phyloP scores from a whole-genome alignment of 1,140 invertebrate genomes.

The Neodiprion pinetum region DNA sequence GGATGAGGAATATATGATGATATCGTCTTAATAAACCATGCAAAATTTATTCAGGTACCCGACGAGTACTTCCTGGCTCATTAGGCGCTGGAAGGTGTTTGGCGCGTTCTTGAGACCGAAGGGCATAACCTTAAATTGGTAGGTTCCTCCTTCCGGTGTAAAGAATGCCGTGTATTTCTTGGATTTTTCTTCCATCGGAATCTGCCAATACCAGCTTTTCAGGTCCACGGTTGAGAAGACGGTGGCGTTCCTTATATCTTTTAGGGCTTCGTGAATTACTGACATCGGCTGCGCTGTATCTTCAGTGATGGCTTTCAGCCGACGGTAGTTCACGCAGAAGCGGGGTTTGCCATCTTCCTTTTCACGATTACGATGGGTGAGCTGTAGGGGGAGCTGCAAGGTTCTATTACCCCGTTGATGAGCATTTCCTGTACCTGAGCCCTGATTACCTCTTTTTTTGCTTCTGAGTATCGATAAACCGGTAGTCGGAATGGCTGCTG shows the following conservation, averaged over 20 bases:
- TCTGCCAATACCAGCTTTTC: conserved; percentile 50
- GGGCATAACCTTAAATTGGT: conserved; percentile 37
- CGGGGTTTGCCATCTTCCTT: conserved; percentile 58
- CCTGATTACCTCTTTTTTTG: conserved; percentile 23
- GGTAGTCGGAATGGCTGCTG: conserved; percentile 19
- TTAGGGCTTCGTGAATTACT: conserved; percentile 33
- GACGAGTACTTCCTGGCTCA: conserved; percentile 29
- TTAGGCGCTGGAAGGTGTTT: conserved; percentile 32
- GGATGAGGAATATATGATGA: conserved; percentile 33
- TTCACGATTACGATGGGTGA: conserved; percentile 56
- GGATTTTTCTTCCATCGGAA: conserved; percentile 44
- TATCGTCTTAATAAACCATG: conserved; percentile 45
- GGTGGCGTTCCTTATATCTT: conserved; percentile 26
- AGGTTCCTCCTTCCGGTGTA: conserved; percentile 37
- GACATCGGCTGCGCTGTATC: conserved; percentile 39
- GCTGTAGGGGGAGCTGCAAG: conserved; percentile 40
- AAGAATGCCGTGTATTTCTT: conserved; percentile 55
- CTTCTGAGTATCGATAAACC: conserved; percentile 20
- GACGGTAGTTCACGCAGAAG: conserved; percentile 60
- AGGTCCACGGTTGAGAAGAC: conserved; percentile 44
- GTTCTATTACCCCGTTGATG: conserved; percentile 35
- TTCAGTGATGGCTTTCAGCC: conserved; percentile 54
- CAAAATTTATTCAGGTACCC: conserved; percentile 34
- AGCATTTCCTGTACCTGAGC: conserved; percentile 33
- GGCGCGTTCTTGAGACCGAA: conserved; percentile 38